phyloP scores from a whole-genome alignment of 1,140 invertebrate species.

The Probaryconus sp. region DNA sequence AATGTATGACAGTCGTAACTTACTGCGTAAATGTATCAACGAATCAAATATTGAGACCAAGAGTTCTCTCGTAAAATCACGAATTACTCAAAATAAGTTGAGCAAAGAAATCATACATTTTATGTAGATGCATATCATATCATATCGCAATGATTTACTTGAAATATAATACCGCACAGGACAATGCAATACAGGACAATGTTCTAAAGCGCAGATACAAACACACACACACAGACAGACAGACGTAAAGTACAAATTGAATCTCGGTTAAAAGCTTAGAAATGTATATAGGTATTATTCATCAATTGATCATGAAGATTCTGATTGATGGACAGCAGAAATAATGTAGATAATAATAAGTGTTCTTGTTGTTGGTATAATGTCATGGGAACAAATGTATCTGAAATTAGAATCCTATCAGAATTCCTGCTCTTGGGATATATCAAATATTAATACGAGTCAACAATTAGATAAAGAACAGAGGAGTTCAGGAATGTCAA shows the following conservation, averaged over 20 bases:
- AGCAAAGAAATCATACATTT: conserved; percentile 36
- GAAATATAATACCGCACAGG: no score
- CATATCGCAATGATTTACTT: conserved; percentile 9
- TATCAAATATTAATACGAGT: conserved; percentile 30
- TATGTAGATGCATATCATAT: conserved; percentile 20
- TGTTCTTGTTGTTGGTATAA: not conserved
- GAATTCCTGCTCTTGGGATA: conserved; percentile 24
- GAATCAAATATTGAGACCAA: conserved; percentile 18
- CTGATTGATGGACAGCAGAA: not conserved
- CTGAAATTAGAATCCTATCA: conserved; percentile 39
- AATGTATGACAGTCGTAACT: conserved; percentile 46
- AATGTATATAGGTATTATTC: conserved; percentile 2
- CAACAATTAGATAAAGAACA: conserved; percentile 52
- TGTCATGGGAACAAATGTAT: no score
- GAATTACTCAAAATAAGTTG: conserved; percentile 40
- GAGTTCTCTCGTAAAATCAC: conserved; percentile 31
- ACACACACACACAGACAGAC: no score
- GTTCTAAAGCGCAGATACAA: no score
- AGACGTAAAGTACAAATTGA: no score
- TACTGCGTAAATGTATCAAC: conserved; percentile 29
- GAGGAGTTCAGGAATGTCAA: conserved; percentile 42
- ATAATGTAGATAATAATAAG: conserved; percentile 17
- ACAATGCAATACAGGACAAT: no score
- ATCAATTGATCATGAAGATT: conserved; percentile 9
- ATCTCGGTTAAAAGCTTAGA: no score